Evolutionary conservation across 23 tunicate species (phyloP), one percentile per base, ranked within the genome.

Genomic region (Trididemnum miniatum): DNA sequence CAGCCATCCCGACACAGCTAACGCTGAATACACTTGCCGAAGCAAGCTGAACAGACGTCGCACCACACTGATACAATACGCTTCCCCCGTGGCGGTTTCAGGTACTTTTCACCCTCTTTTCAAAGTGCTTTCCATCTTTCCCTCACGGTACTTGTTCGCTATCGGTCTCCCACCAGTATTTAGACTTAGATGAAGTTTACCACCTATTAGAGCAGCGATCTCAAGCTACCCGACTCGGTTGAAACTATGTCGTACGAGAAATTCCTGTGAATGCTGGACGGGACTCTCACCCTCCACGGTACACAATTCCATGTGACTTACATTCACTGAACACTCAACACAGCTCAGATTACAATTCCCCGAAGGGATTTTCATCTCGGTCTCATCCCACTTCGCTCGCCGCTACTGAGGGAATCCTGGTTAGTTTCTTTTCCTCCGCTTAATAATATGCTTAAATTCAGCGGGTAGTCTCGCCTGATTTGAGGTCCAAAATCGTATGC

Each of bases 341-440:
- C n/a, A n/a, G n/a, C n/a, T n/a, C n/a, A n/a, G n/a, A n/a, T n/a
- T n/a, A n/a, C n/a, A n/a, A n/a, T n/a, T n/a, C n/a, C n/a, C n/a
- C n/a, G n/a, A n/a, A n/a, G n/a, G 27, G 78, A 22, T 22, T 54
- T 52, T 28, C n/a, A 28, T 24, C 24, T n/a, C 25, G 57, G 57
- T 12, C 57, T 71, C 28, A 12, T 72, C 84, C 84, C 81, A 31
- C 20, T 80, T 80, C 84, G 72, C 34, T 80, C 84, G 84, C 84
- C 84, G 34, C 72, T 80, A 80, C 84, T 80, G 12, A 31, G 38
- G 84, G 84, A 72, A 80, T 80, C 84, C 34, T 34, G 34, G 82
- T 80, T 80, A 34, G 34, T 80, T 80, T 80, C 84, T 80, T 80
- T 72, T 72, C 82, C 84, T 30, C 76, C 84, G 65, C 82, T 80